Conservation (phyloP, 2,113 vertebrate genomes). For the Dunckerocampus dactyliophorus region DNA sequence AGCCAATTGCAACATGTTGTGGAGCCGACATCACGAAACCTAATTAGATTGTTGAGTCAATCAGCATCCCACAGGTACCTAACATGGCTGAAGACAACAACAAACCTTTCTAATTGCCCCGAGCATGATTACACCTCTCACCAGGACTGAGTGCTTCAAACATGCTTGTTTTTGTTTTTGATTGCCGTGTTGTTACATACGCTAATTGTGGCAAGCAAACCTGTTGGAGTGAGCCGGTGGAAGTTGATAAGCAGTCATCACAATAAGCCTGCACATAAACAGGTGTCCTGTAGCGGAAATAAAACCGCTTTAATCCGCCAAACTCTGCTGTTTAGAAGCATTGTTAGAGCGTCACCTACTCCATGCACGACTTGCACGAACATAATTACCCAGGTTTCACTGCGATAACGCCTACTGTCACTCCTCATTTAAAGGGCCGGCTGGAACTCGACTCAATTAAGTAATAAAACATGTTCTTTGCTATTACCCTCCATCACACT, state of each 20-base stretch:
- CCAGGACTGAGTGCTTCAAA: conserved; percentile 62
- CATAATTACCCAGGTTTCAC: conserved; percentile 64
- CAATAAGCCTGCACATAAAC: conserved; percentile 21
- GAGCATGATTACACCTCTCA: conserved; percentile 72
- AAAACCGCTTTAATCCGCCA: conserved; percentile 24
- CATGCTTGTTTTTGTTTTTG: conserved; percentile 65
- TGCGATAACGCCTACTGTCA: conserved; percentile 65
- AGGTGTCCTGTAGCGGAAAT: conserved; percentile 16
- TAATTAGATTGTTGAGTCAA: conserved; percentile 74
- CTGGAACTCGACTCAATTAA: conserved; percentile 66
- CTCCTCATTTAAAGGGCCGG: conserved; percentile 67
- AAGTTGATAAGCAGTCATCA: conserved; percentile 38
- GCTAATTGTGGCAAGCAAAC: conserved; percentile 58
- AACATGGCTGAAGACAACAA: conserved; percentile 65
- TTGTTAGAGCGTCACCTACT: conserved; percentile 51
- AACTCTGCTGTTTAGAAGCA: conserved; percentile 43
- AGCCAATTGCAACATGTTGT: conserved; percentile 42
- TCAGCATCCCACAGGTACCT: conserved; percentile 70
- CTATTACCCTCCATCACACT: conserved; percentile 55
- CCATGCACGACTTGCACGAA: conserved; percentile 36
- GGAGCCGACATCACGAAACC: conserved; percentile 54
- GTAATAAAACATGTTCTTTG: conserved; percentile 62
- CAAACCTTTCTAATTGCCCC: conserved; percentile 69
- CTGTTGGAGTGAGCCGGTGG: conserved; percentile 36
- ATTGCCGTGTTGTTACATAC: conserved; percentile 58